Conservation (phyloP, 2,888 invertebrate species). For the Zeuzera pyrina region DNA sequence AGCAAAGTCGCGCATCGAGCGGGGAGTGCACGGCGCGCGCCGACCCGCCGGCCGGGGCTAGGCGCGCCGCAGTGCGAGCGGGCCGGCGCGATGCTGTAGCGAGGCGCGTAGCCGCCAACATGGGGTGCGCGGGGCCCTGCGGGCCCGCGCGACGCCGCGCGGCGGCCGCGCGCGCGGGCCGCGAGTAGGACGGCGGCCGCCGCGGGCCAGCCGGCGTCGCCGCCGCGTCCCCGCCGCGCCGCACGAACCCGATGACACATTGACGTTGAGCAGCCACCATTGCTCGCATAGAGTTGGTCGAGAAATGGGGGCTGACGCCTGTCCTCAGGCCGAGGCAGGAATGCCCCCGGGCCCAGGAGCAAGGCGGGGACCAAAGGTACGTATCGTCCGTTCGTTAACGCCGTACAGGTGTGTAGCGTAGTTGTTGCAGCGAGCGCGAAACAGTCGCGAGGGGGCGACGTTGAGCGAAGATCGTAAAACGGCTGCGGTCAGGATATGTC, state of each 20-base stretch:
- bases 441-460: conserved; percentile 15
- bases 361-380: conserved; percentile 82
- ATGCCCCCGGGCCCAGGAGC: conserved; percentile 85
- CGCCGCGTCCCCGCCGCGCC: conserved; percentile 48
- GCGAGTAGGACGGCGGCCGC: conserved; percentile 59
- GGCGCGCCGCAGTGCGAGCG: conserved; percentile 45
- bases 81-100: conserved; percentile 30
- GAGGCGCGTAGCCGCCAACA: conserved; percentile 16
- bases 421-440: conserved; percentile 10
- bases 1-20: conserved; percentile 20
- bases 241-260: conserved; percentile 64
- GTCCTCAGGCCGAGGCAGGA: conserved; percentile 97
- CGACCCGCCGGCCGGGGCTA: conserved; percentile 18
- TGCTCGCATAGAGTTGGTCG: conserved; percentile 98
- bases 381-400: conserved; percentile 24
- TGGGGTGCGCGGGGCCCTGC: conserved; percentile 62
- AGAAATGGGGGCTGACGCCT: conserved; percentile 99
- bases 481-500: conserved; percentile 33
- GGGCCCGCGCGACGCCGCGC: conserved; percentile 52
- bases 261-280: conserved; percentile 85
- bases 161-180: conserved; percentile 43
- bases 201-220: conserved; percentile 54
- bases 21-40: conserved; percentile 21
- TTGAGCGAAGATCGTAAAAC: conserved; percentile 33
- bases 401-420: conserved; percentile 6